Evolutionary conservation across 53 echinoderm and acorn worm species (phyloP).

Genomic region (Echinometra lucunter): DNA sequence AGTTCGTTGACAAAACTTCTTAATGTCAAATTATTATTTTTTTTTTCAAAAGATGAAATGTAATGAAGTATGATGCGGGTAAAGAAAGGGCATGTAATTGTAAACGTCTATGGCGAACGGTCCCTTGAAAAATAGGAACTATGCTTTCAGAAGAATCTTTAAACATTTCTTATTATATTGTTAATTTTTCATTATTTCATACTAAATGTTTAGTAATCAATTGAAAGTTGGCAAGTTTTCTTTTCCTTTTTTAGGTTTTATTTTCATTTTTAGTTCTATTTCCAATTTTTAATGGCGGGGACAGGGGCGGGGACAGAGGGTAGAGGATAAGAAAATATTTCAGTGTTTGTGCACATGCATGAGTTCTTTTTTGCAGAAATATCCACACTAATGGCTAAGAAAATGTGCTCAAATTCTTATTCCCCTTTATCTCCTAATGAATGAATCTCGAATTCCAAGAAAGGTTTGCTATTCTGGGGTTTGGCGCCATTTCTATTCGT

Average conservation of each 20-base stretch:
- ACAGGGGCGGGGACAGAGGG: no score
- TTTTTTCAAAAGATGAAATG: background rate
- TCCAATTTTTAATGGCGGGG: no score
- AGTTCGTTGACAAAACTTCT: conserved; percentile 51
- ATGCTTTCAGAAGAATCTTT: background rate
- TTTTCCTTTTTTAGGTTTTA: background rate
- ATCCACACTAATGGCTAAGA: background rate
- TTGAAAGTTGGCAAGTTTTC: background rate
- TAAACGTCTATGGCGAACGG: background rate
- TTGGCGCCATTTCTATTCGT: background rate
- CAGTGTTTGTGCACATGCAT: background rate
- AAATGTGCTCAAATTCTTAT: background rate
- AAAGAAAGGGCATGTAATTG: background rate
- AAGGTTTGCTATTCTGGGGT: background rate
- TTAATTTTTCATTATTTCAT: background rate
- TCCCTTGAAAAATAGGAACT: background rate
- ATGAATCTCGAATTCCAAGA: background rate
- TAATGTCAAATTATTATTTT: conserved; percentile 30
- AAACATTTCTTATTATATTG: background rate
- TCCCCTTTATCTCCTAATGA: background rate
- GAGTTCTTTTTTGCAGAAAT: background rate
- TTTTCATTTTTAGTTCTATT: no score
- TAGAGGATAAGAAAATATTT: background rate
- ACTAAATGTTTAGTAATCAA: background rate
- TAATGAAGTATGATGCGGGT: background rate